Conservation (phyloP, 2,113 vertebrate genomes). For the Raja brachyura region DNA sequence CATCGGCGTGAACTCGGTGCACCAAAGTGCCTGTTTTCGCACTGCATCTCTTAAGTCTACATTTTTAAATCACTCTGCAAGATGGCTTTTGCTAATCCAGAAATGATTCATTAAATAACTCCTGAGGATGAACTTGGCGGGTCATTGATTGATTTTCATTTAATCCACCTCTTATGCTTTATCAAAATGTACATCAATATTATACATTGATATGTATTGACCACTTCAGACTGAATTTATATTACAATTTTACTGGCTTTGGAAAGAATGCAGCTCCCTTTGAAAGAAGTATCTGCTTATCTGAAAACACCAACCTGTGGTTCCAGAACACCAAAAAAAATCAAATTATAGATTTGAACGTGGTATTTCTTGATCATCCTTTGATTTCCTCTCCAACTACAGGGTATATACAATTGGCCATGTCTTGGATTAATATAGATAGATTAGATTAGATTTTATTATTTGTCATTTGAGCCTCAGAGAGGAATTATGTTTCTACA, state of each 20-base stretch:
- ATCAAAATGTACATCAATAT: not conserved
- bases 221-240: not conserved
- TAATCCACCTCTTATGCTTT: not conserved
- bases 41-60: no score
- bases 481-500: no score
- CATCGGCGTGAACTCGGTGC: no score
- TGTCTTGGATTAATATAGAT: not conserved
- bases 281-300: not conserved
- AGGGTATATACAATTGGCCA: not conserved
- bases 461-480: no score
- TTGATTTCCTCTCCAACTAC: not conserved
- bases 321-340: not conserved
- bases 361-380: not conserved
- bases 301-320: not conserved
- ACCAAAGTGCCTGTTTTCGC: no score
- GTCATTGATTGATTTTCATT: not conserved
- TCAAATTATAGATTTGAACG: not conserved
- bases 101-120: not conserved
- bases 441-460: no score
- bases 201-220: not conserved
- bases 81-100: not conserved
- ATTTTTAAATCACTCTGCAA: not conserved
- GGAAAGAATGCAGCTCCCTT: not conserved
- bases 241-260: not conserved
- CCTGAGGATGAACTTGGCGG: not conserved